phyloP scores from a whole-genome alignment of 2,113 vertebrate species.

The Anser brachyrhynchus region DNA sequence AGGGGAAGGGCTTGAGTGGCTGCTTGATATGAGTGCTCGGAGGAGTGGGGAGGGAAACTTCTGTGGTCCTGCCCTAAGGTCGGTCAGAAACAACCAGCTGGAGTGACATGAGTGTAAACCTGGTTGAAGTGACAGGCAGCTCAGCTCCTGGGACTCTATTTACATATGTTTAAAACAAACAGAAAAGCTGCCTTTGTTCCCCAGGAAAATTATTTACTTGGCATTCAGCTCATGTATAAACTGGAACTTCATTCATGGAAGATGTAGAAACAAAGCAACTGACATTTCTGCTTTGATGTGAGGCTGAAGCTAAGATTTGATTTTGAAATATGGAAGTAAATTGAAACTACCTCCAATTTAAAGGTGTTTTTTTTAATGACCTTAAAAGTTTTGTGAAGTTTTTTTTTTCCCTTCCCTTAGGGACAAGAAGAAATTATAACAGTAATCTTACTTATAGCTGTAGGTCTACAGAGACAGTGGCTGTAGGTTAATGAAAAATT shows the following conservation, averaged over 20 bases:
- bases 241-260: slow-evolving; percentile 15
- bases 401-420: background rate
- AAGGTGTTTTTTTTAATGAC: slow-evolving; percentile 65
- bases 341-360: slow-evolving; percentile 60
- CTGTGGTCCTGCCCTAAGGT: background rate
- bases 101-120: slow-evolving; percentile 16
- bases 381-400: slow-evolving; percentile 73
- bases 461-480: slow-evolving; percentile 55
- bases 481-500: slow-evolving; percentile 79
- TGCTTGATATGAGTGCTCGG: background rate
- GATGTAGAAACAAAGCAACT: slow-evolving; percentile 54
- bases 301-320: slow-evolving; percentile 57
- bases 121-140: slow-evolving; percentile 37
- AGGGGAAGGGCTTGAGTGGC: background rate
- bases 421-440: slow-evolving; percentile 74
- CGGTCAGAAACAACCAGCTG: background rate
- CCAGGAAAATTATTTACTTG: slow-evolving; percentile 51
- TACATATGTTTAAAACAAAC: slow-evolving; percentile 60
- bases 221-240: slow-evolving; percentile 1
- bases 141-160: slow-evolving; percentile 47
- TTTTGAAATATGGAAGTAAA: slow-evolving; percentile 76
- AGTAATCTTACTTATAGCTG: slow-evolving; percentile 69
- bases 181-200: slow-evolving; percentile 52
- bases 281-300: slow-evolving; percentile 62
- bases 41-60: background rate